A percentile compares a stretch with the other conserved stretches of the same genome.
These are phyloP conservation scores for Parapristionchus giblindavisi DNA, from an alignment of 2,888 invertebrate species.

Conservation along the genomic window DNA sequence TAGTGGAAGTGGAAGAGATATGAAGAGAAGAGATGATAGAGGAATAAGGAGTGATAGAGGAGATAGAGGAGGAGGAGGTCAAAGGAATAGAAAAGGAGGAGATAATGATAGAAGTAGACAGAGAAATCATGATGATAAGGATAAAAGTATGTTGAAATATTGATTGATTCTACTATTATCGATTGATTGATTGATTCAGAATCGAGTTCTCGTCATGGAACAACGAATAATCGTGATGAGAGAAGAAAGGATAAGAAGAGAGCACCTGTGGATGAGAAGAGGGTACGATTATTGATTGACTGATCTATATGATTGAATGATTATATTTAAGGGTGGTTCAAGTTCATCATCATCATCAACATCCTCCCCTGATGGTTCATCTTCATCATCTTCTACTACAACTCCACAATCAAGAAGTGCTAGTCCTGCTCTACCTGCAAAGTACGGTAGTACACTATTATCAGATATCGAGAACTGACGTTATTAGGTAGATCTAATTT, in stretches of 20 bases:
- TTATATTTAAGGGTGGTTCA: too few relatives aligned
- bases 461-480: too few relatives aligned
- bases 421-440: conserved; percentile 32
- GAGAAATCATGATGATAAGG: too few relatives aligned
- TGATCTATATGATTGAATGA: too few relatives aligned
- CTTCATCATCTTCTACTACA: not conserved
- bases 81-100: not conserved
- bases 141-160: too few relatives aligned
- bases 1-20: conserved; percentile 14
- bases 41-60: conserved; percentile 1
- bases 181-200: too few relatives aligned
- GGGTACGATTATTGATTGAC: not conserved
- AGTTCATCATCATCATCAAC: not conserved
- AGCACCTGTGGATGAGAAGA: not conserved
- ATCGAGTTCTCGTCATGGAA: too few relatives aligned
- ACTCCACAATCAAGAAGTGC: not conserved
- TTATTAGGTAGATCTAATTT: not conserved
- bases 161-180: too few relatives aligned
- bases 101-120: not conserved
- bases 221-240: not conserved
- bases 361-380: not conserved
- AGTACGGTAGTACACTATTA: too few relatives aligned
- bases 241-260: not conserved
- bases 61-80: not conserved
- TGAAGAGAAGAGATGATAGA: conserved; percentile 5